These are phyloP conservation scores for Craseonycteris thonglongyai DNA, from an alignment of 2,113 vertebrate genomes.

Conservation along the genomic window DNA sequence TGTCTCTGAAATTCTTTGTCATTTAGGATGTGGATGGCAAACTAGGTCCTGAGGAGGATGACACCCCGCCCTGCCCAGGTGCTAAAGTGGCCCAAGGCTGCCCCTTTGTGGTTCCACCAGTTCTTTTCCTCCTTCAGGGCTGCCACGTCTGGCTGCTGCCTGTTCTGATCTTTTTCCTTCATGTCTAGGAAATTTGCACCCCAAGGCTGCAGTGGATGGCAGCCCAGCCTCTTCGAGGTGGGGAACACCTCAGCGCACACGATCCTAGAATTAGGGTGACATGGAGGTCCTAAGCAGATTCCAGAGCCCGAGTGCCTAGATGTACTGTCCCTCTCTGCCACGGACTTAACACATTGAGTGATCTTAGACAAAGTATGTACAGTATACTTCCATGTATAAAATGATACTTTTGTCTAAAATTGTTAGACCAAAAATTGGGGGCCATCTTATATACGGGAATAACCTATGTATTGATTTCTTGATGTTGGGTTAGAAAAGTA, in stretches of 20 bases:
- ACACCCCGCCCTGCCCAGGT: fast-evolving
- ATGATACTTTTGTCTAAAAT: too few relatives aligned
- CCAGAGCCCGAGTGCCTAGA: fast-evolving
- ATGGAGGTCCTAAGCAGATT: neutral
- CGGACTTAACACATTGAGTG: neutral
- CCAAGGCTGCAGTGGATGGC: fast-evolving
- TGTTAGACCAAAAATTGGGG: too few relatives aligned
- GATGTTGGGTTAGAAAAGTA: too few relatives aligned
- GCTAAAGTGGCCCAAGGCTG: neutral
- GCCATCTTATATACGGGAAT: too few relatives aligned
- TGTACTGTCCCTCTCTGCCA: neutral
- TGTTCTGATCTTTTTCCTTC: neutral
- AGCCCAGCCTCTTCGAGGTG: neutral
- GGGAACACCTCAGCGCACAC: neutral
- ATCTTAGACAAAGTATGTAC: neutral
- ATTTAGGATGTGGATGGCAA: neutral
- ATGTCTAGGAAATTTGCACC: neutral
- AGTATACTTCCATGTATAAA: too few relatives aligned
- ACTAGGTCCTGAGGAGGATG: fast-evolving
- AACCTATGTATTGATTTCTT: too few relatives aligned
- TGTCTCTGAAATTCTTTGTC: neutral
- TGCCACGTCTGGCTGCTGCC: neutral
- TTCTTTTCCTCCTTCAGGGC: neutral
- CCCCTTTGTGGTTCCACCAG: neutral
- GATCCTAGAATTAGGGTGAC: neutral